phyloP scores from a whole-genome alignment of 23 tunicate genomes.

The Botrylloides violaceus region DNA sequence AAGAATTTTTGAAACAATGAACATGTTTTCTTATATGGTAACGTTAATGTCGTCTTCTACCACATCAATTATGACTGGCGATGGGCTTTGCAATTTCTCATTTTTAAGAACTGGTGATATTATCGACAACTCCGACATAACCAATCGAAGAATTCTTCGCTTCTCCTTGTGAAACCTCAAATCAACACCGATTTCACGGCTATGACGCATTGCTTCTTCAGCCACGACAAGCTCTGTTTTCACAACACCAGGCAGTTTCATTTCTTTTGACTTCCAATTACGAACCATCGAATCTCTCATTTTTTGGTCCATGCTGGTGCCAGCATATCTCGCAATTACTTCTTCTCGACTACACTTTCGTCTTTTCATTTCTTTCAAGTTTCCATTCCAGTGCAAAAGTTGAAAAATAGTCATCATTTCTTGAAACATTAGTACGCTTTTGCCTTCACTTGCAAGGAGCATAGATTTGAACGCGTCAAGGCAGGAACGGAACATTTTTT shows the following conservation, averaged over 20 bases:
- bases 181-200: slow-evolving; percentile 48
- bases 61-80: not conserved
- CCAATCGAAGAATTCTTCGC: slow-evolving; percentile 24
- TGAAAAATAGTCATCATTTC: slow-evolving; percentile 69
- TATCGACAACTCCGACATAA: slow-evolving; percentile 1
- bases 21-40: not conserved
- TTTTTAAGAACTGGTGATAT: not conserved
- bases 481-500: slow-evolving; percentile 4
- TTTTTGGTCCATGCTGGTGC: slow-evolving; percentile 39
- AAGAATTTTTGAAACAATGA: not conserved
- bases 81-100: not conserved
- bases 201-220: slow-evolving; percentile 24
- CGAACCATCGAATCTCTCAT: slow-evolving; percentile 36
- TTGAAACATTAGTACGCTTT: slow-evolving; percentile 65
- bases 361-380: slow-evolving; percentile 58
- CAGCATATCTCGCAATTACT: slow-evolving; percentile 41
- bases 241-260: slow-evolving; percentile 23
- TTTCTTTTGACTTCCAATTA: slow-evolving; percentile 52
- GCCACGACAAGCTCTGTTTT: slow-evolving; percentile 27
- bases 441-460: slow-evolving; percentile 33
- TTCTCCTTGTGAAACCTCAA: slow-evolving; percentile 64
- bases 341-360: slow-evolving; percentile 50
- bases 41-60: not conserved
- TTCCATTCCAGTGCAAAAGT: slow-evolving; percentile 89
- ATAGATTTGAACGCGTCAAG: slow-evolving; percentile 39